These are phyloP conservation scores for Uloborus plumipes DNA, from an alignment of 2,888 invertebrate species.

Conservation along the genomic window DNA sequence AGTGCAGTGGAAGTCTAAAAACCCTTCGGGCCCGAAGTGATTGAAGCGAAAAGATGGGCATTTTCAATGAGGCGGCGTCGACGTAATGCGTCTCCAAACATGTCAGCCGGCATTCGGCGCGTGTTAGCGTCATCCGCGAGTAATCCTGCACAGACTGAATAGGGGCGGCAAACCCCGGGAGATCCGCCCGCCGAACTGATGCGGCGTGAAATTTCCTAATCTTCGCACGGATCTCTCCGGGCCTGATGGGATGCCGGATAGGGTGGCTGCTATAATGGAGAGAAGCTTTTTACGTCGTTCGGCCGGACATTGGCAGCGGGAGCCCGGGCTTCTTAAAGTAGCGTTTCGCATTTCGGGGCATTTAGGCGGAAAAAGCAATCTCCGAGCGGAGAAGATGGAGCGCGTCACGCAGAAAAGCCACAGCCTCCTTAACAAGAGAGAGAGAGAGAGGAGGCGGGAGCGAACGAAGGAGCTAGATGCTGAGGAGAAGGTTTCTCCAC, in stretches of 20 bases:
- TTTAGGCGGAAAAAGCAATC: conserved; percentile 65
- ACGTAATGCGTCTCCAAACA: conserved; percentile 45
- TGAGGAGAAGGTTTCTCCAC: conserved; percentile 11
- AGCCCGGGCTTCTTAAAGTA: conserved; percentile 54
- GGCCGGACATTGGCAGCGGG: conserved; percentile 9
- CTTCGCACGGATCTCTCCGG: conserved; percentile 36
- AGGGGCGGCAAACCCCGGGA: conserved; percentile 20
- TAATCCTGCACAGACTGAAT: conserved; percentile 54
- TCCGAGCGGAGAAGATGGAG: conserved; percentile 45
- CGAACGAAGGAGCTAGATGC: conserved; percentile 20
- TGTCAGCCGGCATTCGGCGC: conserved; percentile 53
- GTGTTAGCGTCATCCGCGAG: conserved; percentile 56
- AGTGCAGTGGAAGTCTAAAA: conserved; percentile 12
- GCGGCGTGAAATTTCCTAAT: conserved; percentile 65
- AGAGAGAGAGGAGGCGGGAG: conserved; percentile 19
- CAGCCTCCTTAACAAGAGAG: conserved; percentile 53
- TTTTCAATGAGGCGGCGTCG: conserved; percentile 50
- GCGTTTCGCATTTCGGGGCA: conserved; percentile 61
- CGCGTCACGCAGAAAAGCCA: conserved; percentile 57
- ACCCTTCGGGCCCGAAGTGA: conserved; percentile 44
- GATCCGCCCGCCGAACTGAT: conserved; percentile 49
- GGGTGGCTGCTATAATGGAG: conserved; percentile 56
- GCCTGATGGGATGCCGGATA: conserved; percentile 57
- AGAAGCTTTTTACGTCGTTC: conserved; percentile 58
- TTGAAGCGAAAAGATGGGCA: conserved; percentile 54